Evolutionary conservation across 2,888 invertebrate species (phyloP), one percentile per base, ranked within the genome.

Genomic region (Folsomia candida): DNA sequence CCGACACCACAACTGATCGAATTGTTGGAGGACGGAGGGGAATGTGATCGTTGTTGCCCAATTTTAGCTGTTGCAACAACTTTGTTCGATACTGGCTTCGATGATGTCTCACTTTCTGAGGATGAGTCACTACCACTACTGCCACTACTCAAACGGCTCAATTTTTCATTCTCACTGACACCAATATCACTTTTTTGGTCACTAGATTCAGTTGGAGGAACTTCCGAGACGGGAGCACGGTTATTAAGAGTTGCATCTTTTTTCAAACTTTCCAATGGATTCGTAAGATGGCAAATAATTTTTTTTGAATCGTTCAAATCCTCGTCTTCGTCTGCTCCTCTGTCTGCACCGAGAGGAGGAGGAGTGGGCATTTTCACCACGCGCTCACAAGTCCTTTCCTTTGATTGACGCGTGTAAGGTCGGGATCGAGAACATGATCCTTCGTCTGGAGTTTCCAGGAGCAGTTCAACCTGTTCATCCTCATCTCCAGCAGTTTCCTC

Each of bases 31-130:
- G 37, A 14, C 14, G 37, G 14, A 37, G 37, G n/a, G n/a, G n/a
- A n/a, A n/a, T n/a, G n/a, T n/a, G n/a, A n/a, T n/a, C n/a, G n/a
- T n/a, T n/a, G n/a, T n/a, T n/a, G n/a, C n/a, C n/a, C n/a, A n/a
- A n/a, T 37, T 37, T 37, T n/a, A n/a, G n/a, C n/a, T n/a, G n/a
- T n/a, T n/a, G n/a, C n/a, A n/a, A n/a, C n/a, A n/a, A n/a, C n/a
- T n/a, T 37, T 37, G 37, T 14, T 37, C n/a, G 37, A 14, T 37
- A 57, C 66, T 66, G 54, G 66, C 51, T 47, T 66, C 57, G 29
- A 24, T 27, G 37, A 62, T 62, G 28, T 24, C 62, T 54, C 4
- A 37, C 37, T 37, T 9, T 20, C n/a, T 9, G 29, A 20, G 24
- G 20, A 18, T 28, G 54, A 57, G 37, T 37, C 37, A 37, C 37